Evolutionary conservation across 2,113 vertebrate species (phyloP).

Genomic region (Brachypodius melanocephalos): DNA sequence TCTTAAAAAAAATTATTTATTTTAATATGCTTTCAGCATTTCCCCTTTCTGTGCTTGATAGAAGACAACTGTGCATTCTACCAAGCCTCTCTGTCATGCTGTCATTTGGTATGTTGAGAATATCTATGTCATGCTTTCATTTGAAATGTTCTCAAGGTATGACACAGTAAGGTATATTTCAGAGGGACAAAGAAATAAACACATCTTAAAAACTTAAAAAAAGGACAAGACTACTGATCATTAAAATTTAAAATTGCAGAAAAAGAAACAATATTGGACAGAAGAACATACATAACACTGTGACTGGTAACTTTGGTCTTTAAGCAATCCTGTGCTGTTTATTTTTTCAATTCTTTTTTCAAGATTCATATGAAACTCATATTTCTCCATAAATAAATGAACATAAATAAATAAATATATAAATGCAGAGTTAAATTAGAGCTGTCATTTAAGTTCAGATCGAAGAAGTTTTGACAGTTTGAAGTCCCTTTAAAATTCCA

Average conservation of each 20-base stretch:
- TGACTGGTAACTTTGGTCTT: not conserved
- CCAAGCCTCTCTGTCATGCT: not conserved
- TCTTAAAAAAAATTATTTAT: not conserved
- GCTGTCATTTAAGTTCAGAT: not conserved
- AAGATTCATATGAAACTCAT: not conserved
- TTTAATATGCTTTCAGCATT: not conserved
- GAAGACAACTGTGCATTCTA: not conserved
- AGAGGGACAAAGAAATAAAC: not conserved
- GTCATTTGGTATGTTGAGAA: not conserved
- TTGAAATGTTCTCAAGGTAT: not conserved
- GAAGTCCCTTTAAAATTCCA: conserved; percentile 1
- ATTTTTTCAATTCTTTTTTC: not conserved
- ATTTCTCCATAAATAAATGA: not conserved
- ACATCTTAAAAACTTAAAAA: not conserved
- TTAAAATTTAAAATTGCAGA: not conserved
- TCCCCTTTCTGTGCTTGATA: not conserved
- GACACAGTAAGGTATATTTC: not conserved
- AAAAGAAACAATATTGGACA: not conserved
- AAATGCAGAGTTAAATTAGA: not conserved
- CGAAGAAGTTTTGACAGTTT: not conserved
- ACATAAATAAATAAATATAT: not conserved
- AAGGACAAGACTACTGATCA: not conserved
- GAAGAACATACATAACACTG: not conserved
- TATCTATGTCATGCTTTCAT: not conserved
- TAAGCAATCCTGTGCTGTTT: not conserved